Percentiles rank a stretch among this genome's conserved stretches.
phyloP scores from a whole-genome alignment of 2,113 vertebrate genomes.

The Grammomys dolichurus region DNA sequence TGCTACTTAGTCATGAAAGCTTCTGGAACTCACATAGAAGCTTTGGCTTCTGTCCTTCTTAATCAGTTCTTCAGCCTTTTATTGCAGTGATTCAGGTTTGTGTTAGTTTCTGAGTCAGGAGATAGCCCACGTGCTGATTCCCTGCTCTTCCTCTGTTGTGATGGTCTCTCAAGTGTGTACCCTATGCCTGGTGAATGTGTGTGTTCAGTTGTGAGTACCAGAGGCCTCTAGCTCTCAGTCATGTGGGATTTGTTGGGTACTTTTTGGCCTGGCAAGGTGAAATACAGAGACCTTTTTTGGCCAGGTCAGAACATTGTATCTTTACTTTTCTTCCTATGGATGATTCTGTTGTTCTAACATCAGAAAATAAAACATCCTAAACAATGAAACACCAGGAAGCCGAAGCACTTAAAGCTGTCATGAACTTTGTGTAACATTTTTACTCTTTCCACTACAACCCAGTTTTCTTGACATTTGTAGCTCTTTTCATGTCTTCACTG shows the following conservation, averaged over 20 bases:
- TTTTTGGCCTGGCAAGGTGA: neutral
- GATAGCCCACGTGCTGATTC: neutral
- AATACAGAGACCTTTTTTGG: slow-evolving; percentile 15
- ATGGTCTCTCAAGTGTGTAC: neutral
- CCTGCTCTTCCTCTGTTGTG: neutral
- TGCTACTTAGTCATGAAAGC: neutral
- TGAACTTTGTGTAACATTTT: slow-evolving; percentile 50
- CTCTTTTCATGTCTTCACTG: slow-evolving; percentile 12
- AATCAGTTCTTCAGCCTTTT: neutral
- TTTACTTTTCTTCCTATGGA: slow-evolving; percentile 51
- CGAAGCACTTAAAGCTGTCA: slow-evolving; percentile 28
- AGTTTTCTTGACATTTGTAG: slow-evolving; percentile 28
- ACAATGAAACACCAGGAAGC: slow-evolving; percentile 68
- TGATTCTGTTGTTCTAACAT: slow-evolving; percentile 43
- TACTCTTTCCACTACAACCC: slow-evolving; percentile 35
- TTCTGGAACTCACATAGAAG: neutral
- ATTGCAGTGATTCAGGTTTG: neutral
- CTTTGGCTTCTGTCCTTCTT: neutral
- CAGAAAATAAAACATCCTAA: neutral
- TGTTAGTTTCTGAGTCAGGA: neutral
- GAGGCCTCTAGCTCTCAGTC: neutral
- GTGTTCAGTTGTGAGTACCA: slow-evolving; percentile 13
- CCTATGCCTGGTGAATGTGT: neutral
- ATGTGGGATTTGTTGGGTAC: neutral
- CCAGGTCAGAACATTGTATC: neutral